Base-by-base conservation (phyloP, 1,140 invertebrate genomes). In the Asobara japonica region DNA sequence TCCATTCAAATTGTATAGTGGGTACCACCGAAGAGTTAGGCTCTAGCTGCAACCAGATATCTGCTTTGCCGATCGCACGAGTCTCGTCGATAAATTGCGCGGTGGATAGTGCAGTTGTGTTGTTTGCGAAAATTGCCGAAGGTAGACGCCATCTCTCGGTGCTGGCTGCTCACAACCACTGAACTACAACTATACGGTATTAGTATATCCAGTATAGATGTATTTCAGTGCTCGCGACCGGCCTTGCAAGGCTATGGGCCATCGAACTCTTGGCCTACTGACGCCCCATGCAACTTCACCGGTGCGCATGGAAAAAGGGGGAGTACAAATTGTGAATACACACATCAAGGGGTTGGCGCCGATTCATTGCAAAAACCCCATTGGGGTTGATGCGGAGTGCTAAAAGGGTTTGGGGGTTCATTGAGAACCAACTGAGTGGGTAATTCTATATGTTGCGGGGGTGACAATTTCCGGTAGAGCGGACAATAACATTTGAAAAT, bases 221-320 rank as follows among this genome's bases (percentile, higher is more conserved):
- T 2, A 11, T 3, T n/a, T 20, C 65, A 31, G 66, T 25, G 18
- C 22, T 16, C n/a, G n/a, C 51, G 48, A 33, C 79, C 83, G 83
- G 79, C 85, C 84, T 86, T 87, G 85, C 82, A 87, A 87, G 85
- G 85, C 83, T 86, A 83, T 75, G 77, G 83, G 83, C 80, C 83
- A 79, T 83, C 81, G 84, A 86, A 84, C 84, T 80, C 78, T 79
- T 81, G 82, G 77, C 82, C 82, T 82, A 84, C 79, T 83, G 79
- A 72, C 72, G 74, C 69, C 75, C 75, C 76, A 80, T 76, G 79
- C 81, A 80, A 82, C 77, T 29, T 16, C 56, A 56, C 1, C 22
- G 20, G 25, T 56, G 22, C 22, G 20, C 51, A 56, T 18, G 22
- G 51, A 25, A 13, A 22, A 27, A 27, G 51, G 51, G 51, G 51